Evolutionary conservation across 2,113 vertebrate genomes (phyloP).

Genomic region (Steatornis caripensis): DNA sequence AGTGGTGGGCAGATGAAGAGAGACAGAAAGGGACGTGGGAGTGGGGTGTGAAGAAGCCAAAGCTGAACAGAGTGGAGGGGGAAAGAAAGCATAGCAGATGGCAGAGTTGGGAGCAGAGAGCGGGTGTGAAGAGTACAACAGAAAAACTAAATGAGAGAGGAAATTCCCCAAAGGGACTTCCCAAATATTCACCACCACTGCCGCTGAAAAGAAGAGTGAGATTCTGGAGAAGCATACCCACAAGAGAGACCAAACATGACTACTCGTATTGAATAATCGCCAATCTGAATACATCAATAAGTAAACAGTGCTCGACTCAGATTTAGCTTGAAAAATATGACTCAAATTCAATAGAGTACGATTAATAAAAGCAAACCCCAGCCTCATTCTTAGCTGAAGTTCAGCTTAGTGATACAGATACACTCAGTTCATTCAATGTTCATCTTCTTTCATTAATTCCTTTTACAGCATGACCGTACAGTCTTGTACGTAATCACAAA

Average conservation of each 20-base stretch:
- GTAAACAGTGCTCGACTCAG: background rate
- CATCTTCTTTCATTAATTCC: background rate
- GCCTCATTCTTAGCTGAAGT: background rate
- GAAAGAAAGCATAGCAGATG: conserved; percentile 80
- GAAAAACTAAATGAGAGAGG: conserved; percentile 77
- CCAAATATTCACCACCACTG: conserved; percentile 76
- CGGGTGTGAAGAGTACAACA: conserved; percentile 82
- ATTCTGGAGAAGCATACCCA: conserved; percentile 53
- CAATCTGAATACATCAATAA: conserved; percentile 3
- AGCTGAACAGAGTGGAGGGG: conserved; percentile 78
- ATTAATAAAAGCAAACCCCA: background rate
- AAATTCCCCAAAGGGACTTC: conserved; percentile 85
- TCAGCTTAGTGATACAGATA: background rate
- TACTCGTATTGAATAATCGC: conserved; percentile 43
- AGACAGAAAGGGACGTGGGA: conserved; percentile 81
- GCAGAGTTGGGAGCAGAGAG: conserved; percentile 79
- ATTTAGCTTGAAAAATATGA: background rate
- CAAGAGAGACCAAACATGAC: conserved; percentile 49
- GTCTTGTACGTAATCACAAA: background rate
- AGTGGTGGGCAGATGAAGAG: conserved; percentile 80
- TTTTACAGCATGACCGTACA: background rate
- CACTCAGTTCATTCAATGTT: background rate
- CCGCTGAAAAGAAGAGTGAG: conserved; percentile 59
- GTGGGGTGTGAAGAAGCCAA: conserved; percentile 83
- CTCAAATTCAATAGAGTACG: background rate